phyloP scores from a whole-genome alignment of 1,140 invertebrate genomes.

The Heterodera schachtii region DNA sequence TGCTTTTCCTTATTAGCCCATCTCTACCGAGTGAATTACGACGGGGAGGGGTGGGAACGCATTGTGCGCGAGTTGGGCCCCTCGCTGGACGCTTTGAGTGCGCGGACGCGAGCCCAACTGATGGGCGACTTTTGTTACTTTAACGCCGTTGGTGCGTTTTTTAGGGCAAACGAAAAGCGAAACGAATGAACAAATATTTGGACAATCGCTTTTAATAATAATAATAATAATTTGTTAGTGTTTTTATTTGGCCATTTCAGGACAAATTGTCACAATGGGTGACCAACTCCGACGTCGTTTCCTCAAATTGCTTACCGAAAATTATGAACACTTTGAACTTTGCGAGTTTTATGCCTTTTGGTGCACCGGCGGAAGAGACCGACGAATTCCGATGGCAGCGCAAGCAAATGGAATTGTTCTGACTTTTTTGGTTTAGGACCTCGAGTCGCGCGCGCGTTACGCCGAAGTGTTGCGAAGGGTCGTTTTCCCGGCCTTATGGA shows the following conservation, averaged over 20 bases:
- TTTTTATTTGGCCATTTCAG: neutral
- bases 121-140: constrained; percentile 46
- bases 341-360: constrained; percentile 47
- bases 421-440: neutral
- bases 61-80: constrained; percentile 27
- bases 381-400: constrained; percentile 32
- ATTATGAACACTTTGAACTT: constrained; percentile 43
- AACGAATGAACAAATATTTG: constrained; percentile 13
- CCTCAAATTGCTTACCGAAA: constrained; percentile 31
- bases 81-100: constrained; percentile 5
- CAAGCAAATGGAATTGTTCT: neutral
- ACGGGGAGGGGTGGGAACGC: constrained; percentile 34
- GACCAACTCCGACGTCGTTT: constrained; percentile 28
- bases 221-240: neutral
- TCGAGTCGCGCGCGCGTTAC: constrained; percentile 24
- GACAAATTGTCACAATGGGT: constrained; percentile 24
- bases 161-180: no score
- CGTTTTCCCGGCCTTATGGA: constrained; percentile 37
- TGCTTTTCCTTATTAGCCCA: constrained; percentile 23
- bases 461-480: constrained; percentile 20
- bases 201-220: neutral
- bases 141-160: constrained; percentile 33
- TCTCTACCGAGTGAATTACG: constrained; percentile 43
- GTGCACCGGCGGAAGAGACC: constrained; percentile 33
- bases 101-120: constrained; percentile 27